phyloP scores from a whole-genome alignment of 2,113 vertebrate species.

The Neoarius graeffei region DNA sequence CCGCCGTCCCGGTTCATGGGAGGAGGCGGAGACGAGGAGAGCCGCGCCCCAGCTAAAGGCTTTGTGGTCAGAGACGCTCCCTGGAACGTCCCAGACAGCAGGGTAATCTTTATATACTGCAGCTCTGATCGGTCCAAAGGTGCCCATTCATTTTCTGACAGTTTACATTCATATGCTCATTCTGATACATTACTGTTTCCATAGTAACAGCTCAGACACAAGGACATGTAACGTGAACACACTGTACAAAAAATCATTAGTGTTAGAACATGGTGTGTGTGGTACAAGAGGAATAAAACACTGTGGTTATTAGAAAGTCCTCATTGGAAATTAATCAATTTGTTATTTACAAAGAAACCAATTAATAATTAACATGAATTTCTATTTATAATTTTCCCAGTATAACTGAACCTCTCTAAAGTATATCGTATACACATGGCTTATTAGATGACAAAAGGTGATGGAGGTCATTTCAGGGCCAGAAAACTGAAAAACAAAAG shows the following conservation, averaged over 20 bases:
- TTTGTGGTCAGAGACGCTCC: slow-evolving; percentile 81
- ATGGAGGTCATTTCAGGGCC: neutral
- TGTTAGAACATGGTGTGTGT: neutral
- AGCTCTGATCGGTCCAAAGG: neutral
- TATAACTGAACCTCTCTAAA: neutral
- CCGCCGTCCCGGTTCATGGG: slow-evolving; percentile 74
- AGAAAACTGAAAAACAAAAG: neutral
- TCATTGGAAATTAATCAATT: neutral
- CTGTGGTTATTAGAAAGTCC: neutral
- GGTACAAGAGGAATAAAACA: neutral
- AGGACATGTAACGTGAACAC: neutral
- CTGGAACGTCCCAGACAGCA: slow-evolving; percentile 77
- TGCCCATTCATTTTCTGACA: neutral
- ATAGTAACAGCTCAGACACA: neutral
- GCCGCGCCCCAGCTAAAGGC: slow-evolving; percentile 72
- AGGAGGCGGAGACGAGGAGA: slow-evolving; percentile 68
- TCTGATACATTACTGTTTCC: neutral
- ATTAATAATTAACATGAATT: neutral
- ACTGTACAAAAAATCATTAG: neutral
- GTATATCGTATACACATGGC: neutral
- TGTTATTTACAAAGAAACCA: neutral
- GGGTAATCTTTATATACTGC: slow-evolving; percentile 60
- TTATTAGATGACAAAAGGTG: neutral
- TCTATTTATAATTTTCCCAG: neutral
- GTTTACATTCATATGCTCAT: neutral